Conservation (phyloP, 2,888 invertebrate species). For the Anagyrus pseudococci region DNA sequence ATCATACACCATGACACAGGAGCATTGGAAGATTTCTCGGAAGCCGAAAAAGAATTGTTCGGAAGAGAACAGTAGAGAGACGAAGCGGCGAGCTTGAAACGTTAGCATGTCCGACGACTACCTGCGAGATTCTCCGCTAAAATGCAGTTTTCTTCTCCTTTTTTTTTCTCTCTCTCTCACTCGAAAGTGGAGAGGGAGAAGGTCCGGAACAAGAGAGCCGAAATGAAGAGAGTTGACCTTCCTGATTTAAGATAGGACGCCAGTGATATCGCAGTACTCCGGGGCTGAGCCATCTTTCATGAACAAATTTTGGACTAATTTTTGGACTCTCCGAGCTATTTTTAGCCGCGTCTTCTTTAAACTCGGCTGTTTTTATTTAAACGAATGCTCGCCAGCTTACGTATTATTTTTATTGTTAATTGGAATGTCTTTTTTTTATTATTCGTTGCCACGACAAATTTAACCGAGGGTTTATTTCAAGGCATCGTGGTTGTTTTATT, state of each 20-base stretch:
- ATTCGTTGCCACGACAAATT: too few species aligned
- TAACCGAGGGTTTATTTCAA: too few species aligned
- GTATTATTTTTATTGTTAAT: background rate
- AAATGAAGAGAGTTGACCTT: constrained; percentile 13
- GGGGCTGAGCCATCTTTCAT: constrained; percentile 33
- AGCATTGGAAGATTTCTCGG: constrained; percentile 28
- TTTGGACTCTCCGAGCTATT: too few species aligned
- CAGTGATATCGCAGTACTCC: constrained; percentile 24
- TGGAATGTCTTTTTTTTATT: too few species aligned
- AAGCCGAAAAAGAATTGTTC: constrained; percentile 27
- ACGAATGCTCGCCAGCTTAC: too few species aligned
- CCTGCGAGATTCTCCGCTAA: constrained; percentile 33
- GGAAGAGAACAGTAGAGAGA: constrained; percentile 22
- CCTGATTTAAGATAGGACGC: constrained; percentile 33
- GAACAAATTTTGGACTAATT: constrained; percentile 18
- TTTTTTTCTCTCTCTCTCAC: constrained; percentile 10
- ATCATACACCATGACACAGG: constrained; percentile 10
- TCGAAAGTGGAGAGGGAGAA: constrained; percentile 14
- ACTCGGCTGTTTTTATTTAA: too few species aligned
- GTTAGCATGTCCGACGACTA: constrained; percentile 19
- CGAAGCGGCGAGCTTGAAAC: constrained; percentile 26
- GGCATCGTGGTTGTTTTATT: too few species aligned
- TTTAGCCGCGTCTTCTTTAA: too few species aligned
- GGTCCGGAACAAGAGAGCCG: constrained; percentile 4
- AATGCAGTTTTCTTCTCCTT: constrained; percentile 15